Conservation (phyloP, 2,888 invertebrate genomes). For the Theodoxus fluviatilis region DNA sequence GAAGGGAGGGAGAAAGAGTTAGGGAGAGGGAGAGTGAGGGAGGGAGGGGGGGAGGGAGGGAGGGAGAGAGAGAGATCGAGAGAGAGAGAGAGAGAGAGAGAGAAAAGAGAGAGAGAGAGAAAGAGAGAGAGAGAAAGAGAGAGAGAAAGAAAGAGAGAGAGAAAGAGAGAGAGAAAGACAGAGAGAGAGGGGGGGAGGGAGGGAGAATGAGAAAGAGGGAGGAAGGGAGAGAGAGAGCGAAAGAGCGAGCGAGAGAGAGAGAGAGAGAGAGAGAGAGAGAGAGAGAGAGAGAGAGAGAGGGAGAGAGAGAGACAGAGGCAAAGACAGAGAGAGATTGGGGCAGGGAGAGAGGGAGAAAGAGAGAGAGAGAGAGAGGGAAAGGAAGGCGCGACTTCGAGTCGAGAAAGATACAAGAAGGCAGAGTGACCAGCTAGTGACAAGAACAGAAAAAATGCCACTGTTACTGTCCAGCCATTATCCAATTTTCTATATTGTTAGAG, state of each 20-base stretch:
- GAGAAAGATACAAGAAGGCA: background rate
- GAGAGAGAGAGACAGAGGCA: background rate
- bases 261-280: background rate
- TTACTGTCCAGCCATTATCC: too few species aligned
- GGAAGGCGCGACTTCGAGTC: background rate
- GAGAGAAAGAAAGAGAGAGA: constrained; percentile 7
- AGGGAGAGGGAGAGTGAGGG: background rate
- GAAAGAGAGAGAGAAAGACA: background rate
- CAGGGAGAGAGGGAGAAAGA: background rate
- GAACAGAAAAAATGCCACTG: too few species aligned
- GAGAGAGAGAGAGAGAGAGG: background rate
- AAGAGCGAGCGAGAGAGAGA: background rate
- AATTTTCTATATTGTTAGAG: too few species aligned
- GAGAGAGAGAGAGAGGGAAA: background rate
- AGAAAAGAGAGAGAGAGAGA: constrained; percentile 18
- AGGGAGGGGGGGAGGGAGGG: background rate
- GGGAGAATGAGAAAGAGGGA: background rate
- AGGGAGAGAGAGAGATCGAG: constrained; percentile 24
- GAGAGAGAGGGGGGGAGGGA: constrained; percentile 4
- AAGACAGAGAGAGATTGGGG: constrained; percentile 13
- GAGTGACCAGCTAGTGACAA: background rate
- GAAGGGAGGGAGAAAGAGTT: too few species aligned
- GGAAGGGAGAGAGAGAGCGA: background rate
- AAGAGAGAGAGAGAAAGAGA: constrained; percentile 15
- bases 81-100: constrained; percentile 19